Evolutionary conservation across 2,888 invertebrate genomes (phyloP).

Genomic region (Brenthis ino): DNA sequence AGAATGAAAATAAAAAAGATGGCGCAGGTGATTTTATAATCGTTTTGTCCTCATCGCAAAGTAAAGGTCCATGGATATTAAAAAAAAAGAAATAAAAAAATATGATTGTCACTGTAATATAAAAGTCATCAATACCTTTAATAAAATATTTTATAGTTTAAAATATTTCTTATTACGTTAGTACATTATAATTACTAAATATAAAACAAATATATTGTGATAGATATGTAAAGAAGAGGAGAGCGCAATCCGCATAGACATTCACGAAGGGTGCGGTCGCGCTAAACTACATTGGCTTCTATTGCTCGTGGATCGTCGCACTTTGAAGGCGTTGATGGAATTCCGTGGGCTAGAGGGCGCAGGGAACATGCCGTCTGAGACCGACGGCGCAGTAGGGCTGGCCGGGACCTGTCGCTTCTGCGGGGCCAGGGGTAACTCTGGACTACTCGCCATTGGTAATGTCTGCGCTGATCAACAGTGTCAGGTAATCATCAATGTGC

Average conservation of each 20-base stretch:
- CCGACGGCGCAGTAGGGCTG: constrained; percentile 63
- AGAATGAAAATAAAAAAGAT: no score
- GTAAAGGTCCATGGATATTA: no score
- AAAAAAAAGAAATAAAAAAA: no score
- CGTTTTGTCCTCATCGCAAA: no score
- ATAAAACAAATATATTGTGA: constrained; percentile 7
- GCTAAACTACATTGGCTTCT: constrained; percentile 98
- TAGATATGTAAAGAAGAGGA: constrained; percentile 97
- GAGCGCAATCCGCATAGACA: constrained; percentile 96
- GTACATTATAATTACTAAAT: neutral
- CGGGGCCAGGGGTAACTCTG: constrained; percentile 91
- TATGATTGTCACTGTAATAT: no score
- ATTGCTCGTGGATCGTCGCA: constrained; percentile 95
- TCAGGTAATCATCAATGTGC: constrained; percentile 79
- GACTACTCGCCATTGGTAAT: constrained; percentile 94
- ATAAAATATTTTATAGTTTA: no score
- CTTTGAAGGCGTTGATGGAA: constrained; percentile 94
- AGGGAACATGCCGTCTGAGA: constrained; percentile 45
- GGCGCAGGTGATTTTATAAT: no score
- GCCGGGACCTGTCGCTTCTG: constrained; percentile 95
- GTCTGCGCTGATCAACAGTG: constrained; percentile 97
- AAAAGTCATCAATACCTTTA: no score
- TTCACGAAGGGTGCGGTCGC: constrained; percentile 98
- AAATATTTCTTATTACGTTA: no score
- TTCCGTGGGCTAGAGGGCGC: constrained; percentile 87